These are phyloP conservation scores for Leontocebus nigricollis DNA, from an alignment of 2,797 vertebrate genomes.

Conservation along the genomic window DNA sequence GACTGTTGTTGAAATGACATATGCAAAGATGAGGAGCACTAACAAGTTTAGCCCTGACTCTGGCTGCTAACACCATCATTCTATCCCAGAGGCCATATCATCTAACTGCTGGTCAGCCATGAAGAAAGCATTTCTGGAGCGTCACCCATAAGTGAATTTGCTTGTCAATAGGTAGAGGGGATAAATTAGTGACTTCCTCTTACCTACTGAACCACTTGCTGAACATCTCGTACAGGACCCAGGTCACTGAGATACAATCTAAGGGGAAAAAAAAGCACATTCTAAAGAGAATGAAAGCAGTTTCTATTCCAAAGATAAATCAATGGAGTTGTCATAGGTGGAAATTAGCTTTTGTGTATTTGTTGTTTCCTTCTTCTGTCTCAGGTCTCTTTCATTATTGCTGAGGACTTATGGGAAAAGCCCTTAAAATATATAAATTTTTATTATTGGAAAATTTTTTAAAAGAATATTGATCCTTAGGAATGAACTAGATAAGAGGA, in stretches of 20 bases:
- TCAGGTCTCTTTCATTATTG: background rate
- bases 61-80: background rate
- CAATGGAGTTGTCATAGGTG: background rate
- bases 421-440: background rate
- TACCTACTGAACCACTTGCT: background rate
- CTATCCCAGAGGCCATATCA: background rate
- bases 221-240: background rate
- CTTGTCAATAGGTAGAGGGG: background rate
- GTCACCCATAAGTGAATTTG: background rate
- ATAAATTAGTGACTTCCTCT: background rate
- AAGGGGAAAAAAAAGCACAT: background rate
- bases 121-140: background rate
- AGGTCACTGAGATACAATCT: background rate
- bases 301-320: background rate
- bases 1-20: background rate
- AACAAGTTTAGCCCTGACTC: background rate
- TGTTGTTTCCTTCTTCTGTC: background rate
- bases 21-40: background rate
- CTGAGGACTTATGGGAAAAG: background rate
- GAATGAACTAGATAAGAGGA: background rate
- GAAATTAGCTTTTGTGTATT: background rate
- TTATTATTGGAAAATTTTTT: background rate
- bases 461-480: background rate
- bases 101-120: background rate
- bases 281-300: background rate